Evolutionary conservation across 1,140 invertebrate species (phyloP).

Genomic region (Achatina immaculata): DNA sequence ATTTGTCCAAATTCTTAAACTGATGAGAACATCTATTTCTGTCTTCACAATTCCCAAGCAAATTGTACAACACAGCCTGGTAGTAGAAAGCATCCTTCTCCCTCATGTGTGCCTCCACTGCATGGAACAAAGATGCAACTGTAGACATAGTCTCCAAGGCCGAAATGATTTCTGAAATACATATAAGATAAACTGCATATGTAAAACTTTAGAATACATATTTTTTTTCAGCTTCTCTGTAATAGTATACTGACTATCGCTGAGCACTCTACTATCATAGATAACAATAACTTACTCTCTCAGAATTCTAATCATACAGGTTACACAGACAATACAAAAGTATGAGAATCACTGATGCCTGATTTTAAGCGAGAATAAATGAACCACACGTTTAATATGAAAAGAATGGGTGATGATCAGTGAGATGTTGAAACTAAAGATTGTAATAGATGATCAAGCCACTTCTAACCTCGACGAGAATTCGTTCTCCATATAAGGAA

Average conservation of each 20-base stretch:
- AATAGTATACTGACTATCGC: not conserved
- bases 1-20: constrained; percentile 64
- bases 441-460: too few relatives aligned
- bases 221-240: not conserved
- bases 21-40: constrained; percentile 67
- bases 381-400: not conserved
- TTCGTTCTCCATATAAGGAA: too few relatives aligned
- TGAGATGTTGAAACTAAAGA: too few relatives aligned
- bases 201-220: not conserved
- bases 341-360: too few relatives aligned
- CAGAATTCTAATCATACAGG: too few relatives aligned
- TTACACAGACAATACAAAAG: too few relatives aligned
- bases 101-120: constrained; percentile 81
- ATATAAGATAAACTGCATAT: not conserved
- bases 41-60: constrained; percentile 58
- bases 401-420: too few relatives aligned
- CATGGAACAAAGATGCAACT: constrained; percentile 79
- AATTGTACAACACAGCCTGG: constrained; percentile 63
- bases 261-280: not conserved
- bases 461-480: too few relatives aligned
- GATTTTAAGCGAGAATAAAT: not conserved
- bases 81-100: constrained; percentile 77
- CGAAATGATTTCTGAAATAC: constrained; percentile 68
- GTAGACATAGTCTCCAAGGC: constrained; percentile 78
- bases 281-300: too few relatives aligned